Percentiles rank a stretch among this genome's conserved stretches.
phyloP scores from a whole-genome alignment of 2,888 invertebrate species.

The Lasioglossum figueresi region DNA sequence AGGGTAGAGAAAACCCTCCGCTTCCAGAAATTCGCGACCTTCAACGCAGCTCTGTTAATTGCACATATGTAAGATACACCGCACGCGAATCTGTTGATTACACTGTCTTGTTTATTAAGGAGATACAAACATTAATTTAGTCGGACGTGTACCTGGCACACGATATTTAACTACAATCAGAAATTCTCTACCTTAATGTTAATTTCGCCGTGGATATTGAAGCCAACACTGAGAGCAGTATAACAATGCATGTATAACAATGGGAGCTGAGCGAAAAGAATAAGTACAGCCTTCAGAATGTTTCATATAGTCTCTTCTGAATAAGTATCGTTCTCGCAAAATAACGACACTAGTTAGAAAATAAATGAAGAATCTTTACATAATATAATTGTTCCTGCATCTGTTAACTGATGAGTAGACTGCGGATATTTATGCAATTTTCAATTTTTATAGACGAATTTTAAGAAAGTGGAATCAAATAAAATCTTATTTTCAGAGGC shows the following conservation, averaged over 20 bases:
- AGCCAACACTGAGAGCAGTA: not conserved
- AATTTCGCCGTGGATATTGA: constrained; percentile 1
- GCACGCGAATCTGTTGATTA: constrained; percentile 11
- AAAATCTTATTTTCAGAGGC: no score
- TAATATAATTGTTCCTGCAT: not conserved
- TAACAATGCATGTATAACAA: not conserved
- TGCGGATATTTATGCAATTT: no score
- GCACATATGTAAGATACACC: not conserved
- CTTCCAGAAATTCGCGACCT: not conserved
- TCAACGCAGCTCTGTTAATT: not conserved
- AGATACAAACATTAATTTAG: constrained; percentile 22
- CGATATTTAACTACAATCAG: constrained; percentile 7
- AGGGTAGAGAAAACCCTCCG: not conserved
- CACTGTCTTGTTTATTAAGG: constrained; percentile 17
- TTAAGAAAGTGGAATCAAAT: no score
- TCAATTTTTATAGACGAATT: no score
- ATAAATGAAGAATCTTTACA: not conserved
- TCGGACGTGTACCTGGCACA: not conserved
- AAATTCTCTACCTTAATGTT: not conserved
- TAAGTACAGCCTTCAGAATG: not conserved
- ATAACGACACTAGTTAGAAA: not conserved
- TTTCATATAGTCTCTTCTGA: not conserved
- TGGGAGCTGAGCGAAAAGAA: not conserved
- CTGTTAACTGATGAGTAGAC: no score
- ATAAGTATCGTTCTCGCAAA: not conserved